Evolutionary conservation across 37 sponge, comb jelly and placozoan genomes (phyloP), one percentile per base, ranked within the genome.

Genomic region (Tethya wilhelma): DNA sequence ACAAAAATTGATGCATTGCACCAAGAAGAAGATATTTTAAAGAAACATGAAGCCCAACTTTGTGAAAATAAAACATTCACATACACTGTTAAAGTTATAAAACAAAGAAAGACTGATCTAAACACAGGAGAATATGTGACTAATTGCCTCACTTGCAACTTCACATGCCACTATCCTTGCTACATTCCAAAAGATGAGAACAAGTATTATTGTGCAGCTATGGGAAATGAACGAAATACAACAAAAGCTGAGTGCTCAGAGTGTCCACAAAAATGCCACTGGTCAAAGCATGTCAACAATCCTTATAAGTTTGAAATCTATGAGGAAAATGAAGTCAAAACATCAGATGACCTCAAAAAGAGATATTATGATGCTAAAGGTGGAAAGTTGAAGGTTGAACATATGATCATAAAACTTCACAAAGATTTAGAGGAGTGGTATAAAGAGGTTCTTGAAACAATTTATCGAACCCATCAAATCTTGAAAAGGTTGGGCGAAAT

Each of bases 151-250:
- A 82, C 20, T 2, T 94, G 94, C 42, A 80, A 94, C 69, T 75
- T 33, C 53, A 94, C 94, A 19, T 94, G 94, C 53, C 94, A 94
- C 67, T 8, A 73, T 25, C 23, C 23, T 9, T 94, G 94, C 59
- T 45, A 36, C 3, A 38, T 67, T 77, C 40, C 76, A 56, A 56
- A 90, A 41, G 90, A 94, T 41, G 56, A 30, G 1, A 79, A 89
- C 42, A 90, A 86, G 59, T 78, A 19, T 40, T 77, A 45, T 4
- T 94, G 94, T 57, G 6, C 71, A 41, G 94, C 90, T 6, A 94
- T 94, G 94, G 31, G 66, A 9, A n/a, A n/a, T n/a, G 77, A 42
- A 33, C 84, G 86, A 17, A 71, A 37, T 64, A 2, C 0, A 0
- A 28, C n/a, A 22, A 78, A 33, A 40, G 82, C 77, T 0, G 20